Evolutionary conservation across 2,113 vertebrate genomes (phyloP), one percentile per base, ranked within the genome.

Genomic region (Coryphaenoides rupestris): DNA sequence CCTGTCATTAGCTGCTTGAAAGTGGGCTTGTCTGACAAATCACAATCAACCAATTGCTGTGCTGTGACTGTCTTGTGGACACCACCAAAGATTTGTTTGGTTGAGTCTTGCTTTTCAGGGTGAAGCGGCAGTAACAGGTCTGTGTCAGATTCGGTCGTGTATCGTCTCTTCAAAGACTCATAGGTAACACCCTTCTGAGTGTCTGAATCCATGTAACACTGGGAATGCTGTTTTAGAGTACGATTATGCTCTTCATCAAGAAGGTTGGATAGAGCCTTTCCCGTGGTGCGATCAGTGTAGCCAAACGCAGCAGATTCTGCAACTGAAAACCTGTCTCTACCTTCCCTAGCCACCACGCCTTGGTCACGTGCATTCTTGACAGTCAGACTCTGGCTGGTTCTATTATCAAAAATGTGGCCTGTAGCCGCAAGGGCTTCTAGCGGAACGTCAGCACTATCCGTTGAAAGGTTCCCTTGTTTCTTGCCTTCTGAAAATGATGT

Each of bases 61-160:
- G 93, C 94, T 0, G 94, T 93, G 63, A 96, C 89, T 59, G 93
- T 93, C 86, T 94, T 94, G 73, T 94, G 84, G 33, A 96, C 79
- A 1, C 95, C 94, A 15, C 84, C 93, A 63, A 96, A 96, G 21
- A 94, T 75, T 68, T 95, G 56, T 72, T 90, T 93, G 26, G 92
- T 92, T 70, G 90, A 76, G 69, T 95, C 93, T 0, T 92, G 40
- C 0, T 83, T 83, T 54, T 91, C 91, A n/a, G 86, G 81, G 1
- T 73, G 28, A 58, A 70, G 85, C 19, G 94, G 81, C 52, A 94
- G 84, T 0, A 93, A 87, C 53, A 94, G 79, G 47, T 92, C 91
- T 0, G 93, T 93, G 58, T 17, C 0, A 91, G 89, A 92, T 69
- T 95, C 92, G 0, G 90, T 92, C 62, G 90, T 87, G 73, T 92